Evolutionary conservation across 2,888 invertebrate species (phyloP).

Genomic region (Peribatodes rhomboidaria): DNA sequence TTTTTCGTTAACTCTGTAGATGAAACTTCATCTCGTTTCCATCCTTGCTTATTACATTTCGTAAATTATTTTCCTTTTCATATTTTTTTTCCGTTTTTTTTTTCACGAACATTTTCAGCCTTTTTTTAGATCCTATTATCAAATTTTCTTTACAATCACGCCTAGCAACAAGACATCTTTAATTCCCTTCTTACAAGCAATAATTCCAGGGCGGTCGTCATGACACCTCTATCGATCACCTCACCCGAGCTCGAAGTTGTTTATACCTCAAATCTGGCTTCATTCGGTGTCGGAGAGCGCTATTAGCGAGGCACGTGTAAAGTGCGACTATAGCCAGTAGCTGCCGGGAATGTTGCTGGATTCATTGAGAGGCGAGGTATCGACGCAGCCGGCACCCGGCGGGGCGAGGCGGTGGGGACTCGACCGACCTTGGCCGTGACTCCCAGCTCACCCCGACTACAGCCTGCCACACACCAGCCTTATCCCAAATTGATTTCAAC

Average conservation of each 20-base stretch:
- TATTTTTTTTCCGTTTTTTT: not conserved
- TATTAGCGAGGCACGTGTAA: slow-evolving; percentile 53
- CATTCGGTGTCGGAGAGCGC: slow-evolving; percentile 34
- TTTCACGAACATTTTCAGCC: not conserved
- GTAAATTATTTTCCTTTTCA: not conserved
- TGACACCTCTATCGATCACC: slow-evolving; percentile 49
- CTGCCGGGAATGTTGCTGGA: slow-evolving; percentile 37
- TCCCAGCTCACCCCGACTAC: slow-evolving; percentile 64
- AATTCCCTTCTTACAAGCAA: slow-evolving; percentile 13
- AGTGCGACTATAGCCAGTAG: slow-evolving; percentile 34
- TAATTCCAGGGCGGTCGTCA: slow-evolving; percentile 20
- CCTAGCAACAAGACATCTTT: not conserved
- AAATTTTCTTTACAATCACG: slow-evolving; percentile 2
- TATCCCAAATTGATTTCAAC: slow-evolving; percentile 71
- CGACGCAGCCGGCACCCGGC: slow-evolving; percentile 56
- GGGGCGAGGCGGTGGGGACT: slow-evolving; percentile 50
- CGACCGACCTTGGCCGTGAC: slow-evolving; percentile 85
- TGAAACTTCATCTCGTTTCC: not conserved
- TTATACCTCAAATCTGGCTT: slow-evolving; percentile 48
- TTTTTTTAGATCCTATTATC: not conserved
- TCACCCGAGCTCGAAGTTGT: slow-evolving; percentile 46
- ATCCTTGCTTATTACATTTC: not conserved
- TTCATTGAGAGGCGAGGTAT: slow-evolving; percentile 71
- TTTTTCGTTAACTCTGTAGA: not conserved
- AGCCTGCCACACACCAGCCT: slow-evolving; percentile 63